Evolutionary conservation across 2,113 vertebrate genomes (phyloP), one percentile per base, ranked within the genome.

Genomic region (Lasiurus borealis): DNA sequence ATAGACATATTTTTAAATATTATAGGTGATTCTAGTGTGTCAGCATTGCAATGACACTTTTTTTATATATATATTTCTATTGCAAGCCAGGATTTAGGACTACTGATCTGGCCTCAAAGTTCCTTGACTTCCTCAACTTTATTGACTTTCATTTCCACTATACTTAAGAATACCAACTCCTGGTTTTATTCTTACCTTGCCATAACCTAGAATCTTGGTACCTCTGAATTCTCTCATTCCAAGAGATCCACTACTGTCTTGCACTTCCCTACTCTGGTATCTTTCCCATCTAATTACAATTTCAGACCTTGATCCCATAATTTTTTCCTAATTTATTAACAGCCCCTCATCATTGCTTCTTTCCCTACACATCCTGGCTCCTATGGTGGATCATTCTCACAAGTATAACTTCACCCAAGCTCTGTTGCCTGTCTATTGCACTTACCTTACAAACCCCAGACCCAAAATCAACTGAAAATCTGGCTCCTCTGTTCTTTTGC

Each of bases 81-180:
- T 85, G 27, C 13, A 82, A 85, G 36, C 59, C 27, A 77, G 66
- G 71, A 57, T 46, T 59, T 5, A 96, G 36, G 48, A 80, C 14
- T 23, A 40, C 8, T 57, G 36, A 27, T 54, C 27, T 66, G 44
- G 36, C 62, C 54, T 93, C 27, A 44, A 40, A 88, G 36, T 68
- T 69, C 4, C 72, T 85, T 62, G 31, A 59, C 34, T 71, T 25
- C 18, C 23, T 81, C 27, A 88, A 57, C 15, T 85, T 6, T 66
- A 85, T 93, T 72, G 25, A 85, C 34, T 80, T 71, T 94, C 21
- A 90, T n/a, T 31, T 95, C 50, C 23, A 76, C 29, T 66, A 64
- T 8, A 72, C 50, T 85, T 95, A 31, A 72, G 31, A 93, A 95
- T 77, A 80, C 31, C 29, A 91, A 48, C 27, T 71, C 50, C 57